These are phyloP conservation scores for Pteropus alecto DNA, from an alignment of 2,113 vertebrate genomes.

Conservation along the genomic window DNA sequence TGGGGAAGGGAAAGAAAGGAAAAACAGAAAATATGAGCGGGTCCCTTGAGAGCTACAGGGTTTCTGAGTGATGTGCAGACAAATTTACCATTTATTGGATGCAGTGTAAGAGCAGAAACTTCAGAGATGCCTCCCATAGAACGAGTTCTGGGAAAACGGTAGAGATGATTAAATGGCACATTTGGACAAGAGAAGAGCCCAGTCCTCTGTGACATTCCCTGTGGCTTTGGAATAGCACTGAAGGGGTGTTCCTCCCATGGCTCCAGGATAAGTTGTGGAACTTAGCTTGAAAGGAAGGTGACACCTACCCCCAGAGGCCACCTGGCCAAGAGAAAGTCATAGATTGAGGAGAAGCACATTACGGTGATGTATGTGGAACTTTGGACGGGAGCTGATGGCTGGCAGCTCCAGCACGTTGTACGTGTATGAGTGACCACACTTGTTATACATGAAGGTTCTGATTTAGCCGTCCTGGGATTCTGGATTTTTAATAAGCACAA, in stretches of 20 bases:
- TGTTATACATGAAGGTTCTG: background rate
- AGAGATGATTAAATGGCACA: background rate
- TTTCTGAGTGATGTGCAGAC: background rate
- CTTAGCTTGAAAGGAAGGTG: background rate
- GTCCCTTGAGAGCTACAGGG: background rate
- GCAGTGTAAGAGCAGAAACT: background rate
- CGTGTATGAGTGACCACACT: fast-evolving
- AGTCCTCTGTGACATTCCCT: background rate
- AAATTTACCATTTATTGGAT: background rate
- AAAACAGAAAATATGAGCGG: background rate
- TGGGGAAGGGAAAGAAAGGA: background rate
- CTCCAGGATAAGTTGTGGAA: background rate
- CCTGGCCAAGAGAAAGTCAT: background rate
- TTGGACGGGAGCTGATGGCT: background rate
- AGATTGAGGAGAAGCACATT: background rate
- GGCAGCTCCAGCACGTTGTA: too few relatives aligned
- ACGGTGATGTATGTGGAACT: background rate
- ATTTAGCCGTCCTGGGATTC: background rate
- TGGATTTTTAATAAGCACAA: background rate
- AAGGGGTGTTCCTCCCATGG: background rate
- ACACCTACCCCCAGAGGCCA: background rate
- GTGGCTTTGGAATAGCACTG: background rate
- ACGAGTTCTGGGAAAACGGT: background rate
- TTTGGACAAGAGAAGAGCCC: background rate
- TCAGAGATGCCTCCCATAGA: background rate